phyloP scores from a whole-genome alignment of 2,888 invertebrate species.

The Cryptocheilus praepositus region DNA sequence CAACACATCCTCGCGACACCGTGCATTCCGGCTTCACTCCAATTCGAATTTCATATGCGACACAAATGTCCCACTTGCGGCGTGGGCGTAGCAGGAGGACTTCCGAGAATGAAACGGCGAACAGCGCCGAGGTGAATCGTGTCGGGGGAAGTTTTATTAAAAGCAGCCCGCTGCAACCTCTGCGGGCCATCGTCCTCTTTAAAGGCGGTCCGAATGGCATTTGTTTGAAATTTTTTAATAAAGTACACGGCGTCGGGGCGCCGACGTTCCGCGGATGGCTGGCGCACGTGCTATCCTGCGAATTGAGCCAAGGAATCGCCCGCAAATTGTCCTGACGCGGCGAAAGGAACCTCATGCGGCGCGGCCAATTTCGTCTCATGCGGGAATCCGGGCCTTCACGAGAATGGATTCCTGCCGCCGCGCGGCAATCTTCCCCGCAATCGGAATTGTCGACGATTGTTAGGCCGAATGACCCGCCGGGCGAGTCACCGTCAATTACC shows the following conservation, averaged over 20 bases:
- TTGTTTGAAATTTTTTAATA: constrained; percentile 66
- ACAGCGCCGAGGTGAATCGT: neutral
- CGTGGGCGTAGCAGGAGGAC: constrained; percentile 11
- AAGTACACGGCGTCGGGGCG: constrained; percentile 44
- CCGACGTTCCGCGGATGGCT: constrained; percentile 3
- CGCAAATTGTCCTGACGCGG: constrained; percentile 10
- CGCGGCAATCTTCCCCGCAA: no score
- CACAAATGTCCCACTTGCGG: constrained; percentile 11
- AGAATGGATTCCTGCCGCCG: no score
- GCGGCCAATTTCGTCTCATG: neutral
- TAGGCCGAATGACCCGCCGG: no score
- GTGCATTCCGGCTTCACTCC: neutral
- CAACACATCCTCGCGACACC: no score
- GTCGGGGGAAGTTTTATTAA: constrained; percentile 43
- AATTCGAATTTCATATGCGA: constrained; percentile 16
- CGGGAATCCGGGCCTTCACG: no score
- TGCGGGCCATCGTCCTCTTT: constrained; percentile 33
- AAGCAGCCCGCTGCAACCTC: constrained; percentile 44
- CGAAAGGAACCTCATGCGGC: constrained; percentile 1
- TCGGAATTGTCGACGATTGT: no score
- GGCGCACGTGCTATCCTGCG: constrained; percentile 26
- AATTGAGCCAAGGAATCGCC: constrained; percentile 12
- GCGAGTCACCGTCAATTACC: no score
- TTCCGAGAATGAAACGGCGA: neutral
- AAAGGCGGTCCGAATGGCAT: constrained; percentile 48